Evolutionary conservation across 2,797 vertebrate species (phyloP), one percentile per base, ranked within the genome.

Genomic region (Pantherophis vulpinus): DNA sequence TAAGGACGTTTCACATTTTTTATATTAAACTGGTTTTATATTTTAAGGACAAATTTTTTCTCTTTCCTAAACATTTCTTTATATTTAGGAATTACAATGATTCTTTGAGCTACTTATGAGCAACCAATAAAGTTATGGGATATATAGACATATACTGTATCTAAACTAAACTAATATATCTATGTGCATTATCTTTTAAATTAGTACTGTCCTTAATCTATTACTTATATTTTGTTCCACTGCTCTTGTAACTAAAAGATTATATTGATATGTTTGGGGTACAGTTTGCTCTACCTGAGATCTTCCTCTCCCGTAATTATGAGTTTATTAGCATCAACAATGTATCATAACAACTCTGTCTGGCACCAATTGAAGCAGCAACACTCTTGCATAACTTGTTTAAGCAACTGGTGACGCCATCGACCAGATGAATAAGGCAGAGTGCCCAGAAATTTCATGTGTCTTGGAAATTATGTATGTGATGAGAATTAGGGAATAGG

Each of bases 371-470:
- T 79, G 42, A 88, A 54, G 14, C 11, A 88, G 47, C 25, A 91
- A 58, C n/a, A 86, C 47, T 47, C 63, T 91, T 87, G 86, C 60
- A 66, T 47, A 88, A 86, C 87, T 54, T 91, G 87, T 91, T 42
- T 89, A 86, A 58, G 90, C 7, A 89, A 51, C 6, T 86, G 16
- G 51, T 86, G 86, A 91, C 86, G 79, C 20, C 55, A 91, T 47
- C 51, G 55, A 91, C 25, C 8, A 58, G 47, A 66, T 51, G 58
- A 59, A 83, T 51, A 23, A 23, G 51, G 47, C 70, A 66, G 10
- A 56, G 8, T 32, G 56, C 51, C 89, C 23, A 58, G 83, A 32
- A 55, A 93, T 70, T n/a, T 87, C 83, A 74, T 60, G 13, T 90
- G 37, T n/a, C 54, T 90, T 74, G 16, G 88, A 47, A 88, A 47